These are phyloP conservation scores for Eulithis prunata DNA, from an alignment of 2,888 invertebrate species.

Conservation along the genomic window DNA sequence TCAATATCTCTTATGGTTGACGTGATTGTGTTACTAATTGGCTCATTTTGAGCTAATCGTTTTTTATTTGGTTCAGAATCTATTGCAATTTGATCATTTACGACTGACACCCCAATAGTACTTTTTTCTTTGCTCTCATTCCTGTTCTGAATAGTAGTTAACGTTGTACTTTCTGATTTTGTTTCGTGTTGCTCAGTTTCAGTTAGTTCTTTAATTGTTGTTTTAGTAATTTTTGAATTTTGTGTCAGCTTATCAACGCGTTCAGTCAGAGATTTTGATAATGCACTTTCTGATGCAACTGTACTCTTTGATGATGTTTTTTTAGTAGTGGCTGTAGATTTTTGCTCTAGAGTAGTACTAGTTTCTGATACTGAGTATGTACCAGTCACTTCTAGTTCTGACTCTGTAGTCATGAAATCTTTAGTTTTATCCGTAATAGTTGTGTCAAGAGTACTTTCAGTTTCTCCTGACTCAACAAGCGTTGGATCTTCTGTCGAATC, in stretches of 20 bases:
- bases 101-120: background rate
- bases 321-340: background rate
- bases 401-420: background rate
- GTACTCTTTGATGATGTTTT: background rate
- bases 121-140: background rate
- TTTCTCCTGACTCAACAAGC: background rate
- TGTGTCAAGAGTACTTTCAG: constrained; percentile 5
- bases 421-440: constrained; percentile 1
- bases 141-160: background rate
- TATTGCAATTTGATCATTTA: constrained; percentile 21
- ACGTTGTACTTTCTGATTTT: background rate
- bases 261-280: background rate
- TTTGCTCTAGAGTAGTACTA: background rate
- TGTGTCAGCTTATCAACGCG: background rate
- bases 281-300: constrained; percentile 5
- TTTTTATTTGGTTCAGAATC: constrained; percentile 20
- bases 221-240: constrained; percentile 1
- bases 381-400: background rate
- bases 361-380: background rate
- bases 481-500: constrained; percentile 5
- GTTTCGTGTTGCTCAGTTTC: constrained; percentile 1
- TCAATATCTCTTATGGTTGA: constrained; percentile 1
- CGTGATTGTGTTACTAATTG: background rate
- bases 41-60: constrained; percentile 3
- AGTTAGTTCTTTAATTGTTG: background rate